These are phyloP conservation scores for Calycopis cecrops DNA, from an alignment of 1,140 invertebrate genomes.

Conservation along the genomic window DNA sequence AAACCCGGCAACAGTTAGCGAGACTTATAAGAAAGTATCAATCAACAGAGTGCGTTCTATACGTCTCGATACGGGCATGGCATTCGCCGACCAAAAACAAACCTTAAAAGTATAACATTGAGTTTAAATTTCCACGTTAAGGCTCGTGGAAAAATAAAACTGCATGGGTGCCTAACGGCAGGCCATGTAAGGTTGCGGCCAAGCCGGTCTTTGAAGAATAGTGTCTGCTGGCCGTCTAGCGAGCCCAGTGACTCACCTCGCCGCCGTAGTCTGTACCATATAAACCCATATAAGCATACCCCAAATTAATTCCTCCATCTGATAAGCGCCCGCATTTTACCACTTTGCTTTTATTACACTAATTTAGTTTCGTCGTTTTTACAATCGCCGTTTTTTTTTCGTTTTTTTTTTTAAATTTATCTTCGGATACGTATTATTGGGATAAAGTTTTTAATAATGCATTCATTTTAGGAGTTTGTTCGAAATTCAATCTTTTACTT, in stretches of 20 bases:
- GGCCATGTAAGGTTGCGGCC: conserved; percentile 35
- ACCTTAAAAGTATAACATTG: conserved; percentile 22
- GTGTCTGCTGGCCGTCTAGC: conserved; percentile 64
- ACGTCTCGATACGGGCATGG: conserved; percentile 3
- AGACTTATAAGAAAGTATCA: conserved; percentile 11
- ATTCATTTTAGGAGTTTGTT: no score
- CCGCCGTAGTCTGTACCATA: conserved; percentile 24
- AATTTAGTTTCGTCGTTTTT: no score
- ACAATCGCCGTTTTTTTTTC: no score
- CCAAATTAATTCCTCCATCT: no score
- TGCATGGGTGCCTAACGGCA: conserved; percentile 28
- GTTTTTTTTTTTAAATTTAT: no score
- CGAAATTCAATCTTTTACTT: no score
- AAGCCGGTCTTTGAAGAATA: conserved; percentile 46
- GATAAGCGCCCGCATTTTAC: no score
- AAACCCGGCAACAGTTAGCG: neutral
- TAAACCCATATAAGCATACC: neutral
- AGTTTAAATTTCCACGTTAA: conserved; percentile 17
- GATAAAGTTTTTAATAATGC: no score
- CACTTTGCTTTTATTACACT: no score
- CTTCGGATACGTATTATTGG: no score
- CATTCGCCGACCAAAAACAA: conserved; percentile 2
- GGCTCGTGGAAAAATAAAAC: conserved; percentile 29
- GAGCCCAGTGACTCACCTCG: conserved; percentile 46
- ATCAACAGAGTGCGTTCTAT: conserved; percentile 3